Percentiles rank a stretch among this genome's conserved stretches.
Conservation (phyloP, 2,113 vertebrate species). For the Plectropomus leopardus region DNA sequence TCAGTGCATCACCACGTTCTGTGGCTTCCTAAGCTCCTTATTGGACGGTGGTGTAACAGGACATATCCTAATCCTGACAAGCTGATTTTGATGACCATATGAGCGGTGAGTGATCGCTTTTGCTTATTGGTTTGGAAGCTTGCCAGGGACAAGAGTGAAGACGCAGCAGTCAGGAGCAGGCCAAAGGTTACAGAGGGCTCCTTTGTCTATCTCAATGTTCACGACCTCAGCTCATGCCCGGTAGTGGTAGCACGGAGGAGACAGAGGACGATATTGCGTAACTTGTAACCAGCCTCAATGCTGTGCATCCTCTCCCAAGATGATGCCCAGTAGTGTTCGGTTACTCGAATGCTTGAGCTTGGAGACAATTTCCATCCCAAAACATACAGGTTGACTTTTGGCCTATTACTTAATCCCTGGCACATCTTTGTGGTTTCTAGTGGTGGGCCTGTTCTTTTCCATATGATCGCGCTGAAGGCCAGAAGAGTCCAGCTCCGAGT, state of each 20-base stretch:
- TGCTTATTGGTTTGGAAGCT: slow-evolving; percentile 56
- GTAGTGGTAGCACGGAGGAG: background rate
- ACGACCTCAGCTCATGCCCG: background rate
- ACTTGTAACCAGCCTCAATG: slow-evolving; percentile 35
- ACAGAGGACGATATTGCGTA: slow-evolving; percentile 24
- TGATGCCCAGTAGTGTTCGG: slow-evolving; percentile 28
- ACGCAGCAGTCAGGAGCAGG: slow-evolving; percentile 29
- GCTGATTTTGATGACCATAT: slow-evolving; percentile 57
- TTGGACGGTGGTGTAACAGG: slow-evolving; percentile 62
- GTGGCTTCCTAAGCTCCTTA: slow-evolving; percentile 67
- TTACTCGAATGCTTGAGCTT: slow-evolving; percentile 27
- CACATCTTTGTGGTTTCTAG: slow-evolving; percentile 38
- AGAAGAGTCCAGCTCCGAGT: slow-evolving; percentile 42
- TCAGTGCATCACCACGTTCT: slow-evolving; percentile 33
- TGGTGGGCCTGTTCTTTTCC: slow-evolving; percentile 40
- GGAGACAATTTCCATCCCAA: slow-evolving; percentile 50
- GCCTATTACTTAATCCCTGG: slow-evolving; percentile 66
- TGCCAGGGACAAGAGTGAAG: slow-evolving; percentile 29
- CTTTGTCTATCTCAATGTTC: slow-evolving; percentile 23
- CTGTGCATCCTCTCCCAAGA: slow-evolving; percentile 35
- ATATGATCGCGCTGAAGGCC: slow-evolving; percentile 56
- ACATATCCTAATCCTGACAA: slow-evolving; percentile 64
- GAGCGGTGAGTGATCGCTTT: slow-evolving; percentile 47
- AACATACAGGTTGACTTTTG: slow-evolving; percentile 63
- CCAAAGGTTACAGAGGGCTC: slow-evolving; percentile 41